Base-by-base conservation (phyloP, 2,797 vertebrate genomes). In the Graptemys geographica region DNA sequence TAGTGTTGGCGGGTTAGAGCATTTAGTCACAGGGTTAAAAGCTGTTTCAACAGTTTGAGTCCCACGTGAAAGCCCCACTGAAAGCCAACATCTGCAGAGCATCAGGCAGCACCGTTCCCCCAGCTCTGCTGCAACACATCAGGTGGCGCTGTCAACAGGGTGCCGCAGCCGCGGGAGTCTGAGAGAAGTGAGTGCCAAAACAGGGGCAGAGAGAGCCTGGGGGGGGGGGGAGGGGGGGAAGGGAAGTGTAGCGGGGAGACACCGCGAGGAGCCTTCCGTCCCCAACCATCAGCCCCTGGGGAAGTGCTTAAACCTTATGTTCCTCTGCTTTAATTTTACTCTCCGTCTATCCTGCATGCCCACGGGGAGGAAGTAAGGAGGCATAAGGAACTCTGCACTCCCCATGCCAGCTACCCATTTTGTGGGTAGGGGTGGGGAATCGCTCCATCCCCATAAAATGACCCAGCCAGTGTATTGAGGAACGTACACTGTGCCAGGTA, bases 11-110 rank as follows among this genome's bases (percentile, higher is more conserved):
- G 95, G 94, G 96, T 95, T 96, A 87, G 88, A 94, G 95, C 88
- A 74, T 92, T 96, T 76, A 94, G 97, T 95, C 94, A 74, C 94
- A 94, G 96, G 95, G 96, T 97, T 97, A 96, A 96, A 97, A 81
- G 90, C 97, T 96, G 52, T 90, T 69, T 79, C 8, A 94, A 93
- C 95, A 59, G 93, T 88, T 33, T 69, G 95, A 97, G 95, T 96
- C 96, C 89, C 92, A 92, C 87, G 96, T 94, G 95, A 97, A 97
- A 96, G 91, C 92, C 49, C 84, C 84, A n/a, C 86, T 89, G 92
- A 94, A 81, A 87, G 83, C 88, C 84, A 96, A 95, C 96, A 96
- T 98, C 95, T 98, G 97, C 96, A 96, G 92, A 1, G 8, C 90
- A 96, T 98, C 96, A 97, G 89, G 94, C n/a, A 90, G 72, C 49